Conservation (phyloP, 2,888 invertebrate genomes). For the Itoplectis maculator region DNA sequence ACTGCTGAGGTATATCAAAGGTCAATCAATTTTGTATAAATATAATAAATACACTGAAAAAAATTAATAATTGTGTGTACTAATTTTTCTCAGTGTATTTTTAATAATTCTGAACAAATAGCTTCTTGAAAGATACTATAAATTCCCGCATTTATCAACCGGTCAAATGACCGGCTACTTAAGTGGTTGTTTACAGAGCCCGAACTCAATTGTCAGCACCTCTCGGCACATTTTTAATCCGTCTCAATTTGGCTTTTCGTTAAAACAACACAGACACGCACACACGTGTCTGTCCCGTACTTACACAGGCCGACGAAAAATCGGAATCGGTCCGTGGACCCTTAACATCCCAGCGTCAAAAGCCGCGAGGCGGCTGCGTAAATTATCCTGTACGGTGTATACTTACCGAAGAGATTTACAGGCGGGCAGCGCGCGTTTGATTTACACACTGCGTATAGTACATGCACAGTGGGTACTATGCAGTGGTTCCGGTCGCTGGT, state of each 20-base stretch:
- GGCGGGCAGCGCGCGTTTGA: constrained; percentile 82
- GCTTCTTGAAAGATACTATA: too few relatives aligned
- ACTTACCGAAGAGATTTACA: constrained; percentile 83
- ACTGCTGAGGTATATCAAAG: too few relatives aligned
- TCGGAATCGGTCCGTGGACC: constrained; percentile 48
- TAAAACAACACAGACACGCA: neutral
- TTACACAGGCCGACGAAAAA: neutral
- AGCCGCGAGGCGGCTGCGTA: constrained; percentile 79
- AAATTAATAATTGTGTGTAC: too few relatives aligned
- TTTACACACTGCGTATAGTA: constrained; percentile 79
- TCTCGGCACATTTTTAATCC: neutral
- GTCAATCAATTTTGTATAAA: too few relatives aligned
- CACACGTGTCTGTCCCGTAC: too few relatives aligned
- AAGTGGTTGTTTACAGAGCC: too few relatives aligned
- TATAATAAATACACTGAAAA: too few relatives aligned
- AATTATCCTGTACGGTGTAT: constrained; percentile 83
- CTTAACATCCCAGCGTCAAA: constrained; percentile 61
- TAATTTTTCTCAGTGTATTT: too few relatives aligned
- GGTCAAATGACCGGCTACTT: too few relatives aligned
- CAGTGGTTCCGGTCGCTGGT: constrained; percentile 66
- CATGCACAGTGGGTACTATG: neutral
- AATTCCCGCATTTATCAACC: too few relatives aligned
- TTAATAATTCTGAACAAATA: too few relatives aligned
- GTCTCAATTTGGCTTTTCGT: neutral
- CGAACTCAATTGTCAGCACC: neutral